These are phyloP conservation scores for Heliconius congener DNA, from an alignment of 1,140 invertebrate genomes.

Conservation along the genomic window DNA sequence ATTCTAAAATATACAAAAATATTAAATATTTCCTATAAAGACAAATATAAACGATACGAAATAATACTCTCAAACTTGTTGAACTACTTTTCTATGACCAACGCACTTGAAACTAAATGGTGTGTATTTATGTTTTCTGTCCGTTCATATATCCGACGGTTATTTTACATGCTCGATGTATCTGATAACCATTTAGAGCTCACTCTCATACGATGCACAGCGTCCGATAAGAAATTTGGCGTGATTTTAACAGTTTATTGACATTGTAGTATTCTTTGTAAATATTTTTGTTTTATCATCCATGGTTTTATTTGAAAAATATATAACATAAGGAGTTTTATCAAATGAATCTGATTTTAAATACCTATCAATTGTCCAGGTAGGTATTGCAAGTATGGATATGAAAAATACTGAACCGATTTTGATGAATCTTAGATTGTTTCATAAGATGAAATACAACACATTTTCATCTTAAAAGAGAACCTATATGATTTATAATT, in stretches of 20 bases:
- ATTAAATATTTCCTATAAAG: not conserved
- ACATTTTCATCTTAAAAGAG: too few relatives aligned
- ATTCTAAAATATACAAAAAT: too few relatives aligned
- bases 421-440: too few relatives aligned
- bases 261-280: not conserved
- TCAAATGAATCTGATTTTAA: not conserved
- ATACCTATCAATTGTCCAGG: too few relatives aligned
- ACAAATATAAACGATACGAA: not conserved
- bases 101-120: constrained; percentile 25
- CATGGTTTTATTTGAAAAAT: too few relatives aligned
- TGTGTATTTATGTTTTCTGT: constrained; percentile 28
- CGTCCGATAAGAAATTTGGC: constrained; percentile 21
- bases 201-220: constrained; percentile 16
- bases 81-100: not conserved
- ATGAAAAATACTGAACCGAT: too few relatives aligned
- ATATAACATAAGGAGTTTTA: not conserved
- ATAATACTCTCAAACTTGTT: constrained; percentile 9
- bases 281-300: not conserved
- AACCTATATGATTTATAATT: too few relatives aligned
- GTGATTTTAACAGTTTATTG: constrained; percentile 13
- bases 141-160: constrained; percentile 22
- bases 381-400: too few relatives aligned
- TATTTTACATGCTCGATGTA: constrained; percentile 24
- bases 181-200: constrained; percentile 24
- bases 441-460: too few relatives aligned